Base-by-base conservation (phyloP, 2,113 vertebrate species). In the Pluvialis apricaria region DNA sequence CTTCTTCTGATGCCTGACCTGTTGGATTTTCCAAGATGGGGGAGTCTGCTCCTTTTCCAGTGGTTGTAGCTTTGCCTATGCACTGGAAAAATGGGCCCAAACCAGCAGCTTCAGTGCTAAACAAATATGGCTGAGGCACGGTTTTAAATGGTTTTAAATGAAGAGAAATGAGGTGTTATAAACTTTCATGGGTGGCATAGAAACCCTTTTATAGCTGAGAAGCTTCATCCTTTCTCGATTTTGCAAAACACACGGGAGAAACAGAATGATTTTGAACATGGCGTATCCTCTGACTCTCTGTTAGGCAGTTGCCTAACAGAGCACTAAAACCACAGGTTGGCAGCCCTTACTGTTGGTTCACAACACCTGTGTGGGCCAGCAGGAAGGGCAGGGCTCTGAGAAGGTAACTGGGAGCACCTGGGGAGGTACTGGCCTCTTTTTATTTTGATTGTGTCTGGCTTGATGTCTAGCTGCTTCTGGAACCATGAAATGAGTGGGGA, bases 141-240 rank as follows among this genome's bases (percentile, higher is more conserved):
- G n/a, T n/a, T n/a, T n/a, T n/a, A n/a, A 78, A 65, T 77, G 94
- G 92, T 96, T 97, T 97, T 97, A 97, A 92, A 96, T 94, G 58
- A 96, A 75, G 96, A 94, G 73, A 96, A 96, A 95, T 86, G 6
- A 22, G 92, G 83, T 92, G 90, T 95, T 97, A 90, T 15, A 82
- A 76, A 79, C 85, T 96, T 92, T 84, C 78, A 82, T 57, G 8
- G 86, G 97, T 95, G 95, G 93, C 86, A 95, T 92, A 87, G 95
- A 97, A 97, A 97, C 94, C 69, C 93, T 86, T 90, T 91, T 90
- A 90, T 88, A 95, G 66, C 82, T 97, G 94, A 95, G 96, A 96
- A 96, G 81, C 73, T 94, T 95, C 96, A 94, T 77, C 94, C 82
- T 92, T 96, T 96, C 88, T 96, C 64, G 42, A 64, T 90, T 94